A percentile compares a stretch with the other conserved stretches of the same genome.
These are phyloP conservation scores for Oncorhynchus gorbuscha DNA, from an alignment of 2,113 vertebrate species.

Conservation along the genomic window DNA sequence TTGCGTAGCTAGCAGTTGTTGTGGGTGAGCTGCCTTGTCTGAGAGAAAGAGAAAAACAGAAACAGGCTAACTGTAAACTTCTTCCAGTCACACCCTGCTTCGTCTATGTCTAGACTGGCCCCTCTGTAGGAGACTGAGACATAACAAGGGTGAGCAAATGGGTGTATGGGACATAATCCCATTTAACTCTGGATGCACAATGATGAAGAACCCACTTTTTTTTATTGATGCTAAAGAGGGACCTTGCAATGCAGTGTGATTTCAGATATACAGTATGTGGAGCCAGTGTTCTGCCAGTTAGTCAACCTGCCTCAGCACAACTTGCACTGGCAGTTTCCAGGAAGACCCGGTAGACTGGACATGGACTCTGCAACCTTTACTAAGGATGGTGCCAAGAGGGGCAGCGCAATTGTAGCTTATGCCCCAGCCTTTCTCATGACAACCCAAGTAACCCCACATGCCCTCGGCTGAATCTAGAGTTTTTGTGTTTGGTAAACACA, in stretches of 20 bases:
- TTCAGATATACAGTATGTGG: conserved; percentile 47
- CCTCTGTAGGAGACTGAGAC: conserved; percentile 39
- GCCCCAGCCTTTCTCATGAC: not conserved
- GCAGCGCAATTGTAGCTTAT: too few species aligned
- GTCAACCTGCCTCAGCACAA: conserved; percentile 27
- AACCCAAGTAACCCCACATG: too few species aligned
- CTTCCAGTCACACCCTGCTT: conserved; percentile 68
- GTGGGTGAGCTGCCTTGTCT: conserved; percentile 61
- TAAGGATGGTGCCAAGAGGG: conserved; percentile 49
- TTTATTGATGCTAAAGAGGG: conserved; percentile 55
- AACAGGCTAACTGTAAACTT: conserved; percentile 58
- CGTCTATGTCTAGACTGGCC: conserved; percentile 63
- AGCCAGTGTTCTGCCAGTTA: conserved; percentile 51
- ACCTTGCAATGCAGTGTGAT: conserved; percentile 48
- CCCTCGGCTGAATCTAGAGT: not conserved
- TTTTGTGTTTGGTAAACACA: not conserved
- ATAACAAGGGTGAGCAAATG: conserved; percentile 54
- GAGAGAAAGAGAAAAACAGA: conserved; percentile 59
- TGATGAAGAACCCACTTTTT: conserved; percentile 32
- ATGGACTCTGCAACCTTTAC: conserved; percentile 55
- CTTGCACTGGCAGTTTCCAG: too few species aligned
- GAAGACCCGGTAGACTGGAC: conserved; percentile 42
- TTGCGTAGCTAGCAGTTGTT: conserved; percentile 53
- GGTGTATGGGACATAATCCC: conserved; percentile 40
- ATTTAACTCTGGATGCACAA: conserved; percentile 37